Evolutionary conservation across 2,888 invertebrate species (phyloP).

Genomic region (Yponomeuta sedellus): DNA sequence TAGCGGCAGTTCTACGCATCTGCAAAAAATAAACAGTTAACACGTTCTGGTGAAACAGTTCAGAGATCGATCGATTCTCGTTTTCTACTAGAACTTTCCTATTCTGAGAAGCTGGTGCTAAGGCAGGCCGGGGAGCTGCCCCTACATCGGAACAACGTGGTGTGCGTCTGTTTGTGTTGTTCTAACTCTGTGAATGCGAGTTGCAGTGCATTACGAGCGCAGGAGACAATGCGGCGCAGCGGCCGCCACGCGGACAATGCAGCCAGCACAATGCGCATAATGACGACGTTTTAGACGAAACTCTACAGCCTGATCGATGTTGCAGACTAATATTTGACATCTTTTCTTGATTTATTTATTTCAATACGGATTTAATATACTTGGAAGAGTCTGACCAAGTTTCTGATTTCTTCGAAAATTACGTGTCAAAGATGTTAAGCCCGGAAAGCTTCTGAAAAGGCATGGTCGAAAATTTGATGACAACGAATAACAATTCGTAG

Average conservation of each 20-base stretch:
- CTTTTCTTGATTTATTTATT: no score
- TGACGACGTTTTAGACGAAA: not conserved
- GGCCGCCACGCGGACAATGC: not conserved
- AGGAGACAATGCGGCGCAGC: not conserved
- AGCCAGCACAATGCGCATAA: not conserved
- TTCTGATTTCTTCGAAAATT: no score
- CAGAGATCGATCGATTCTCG: not conserved
- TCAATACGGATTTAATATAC: no score
- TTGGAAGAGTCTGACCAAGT: no score
- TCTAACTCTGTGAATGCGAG: not conserved
- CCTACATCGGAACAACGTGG: not conserved
- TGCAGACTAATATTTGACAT: no score
- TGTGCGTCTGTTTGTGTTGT: not conserved
- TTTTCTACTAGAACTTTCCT: slow-evolving; percentile 26
- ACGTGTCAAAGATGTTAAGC: no score
- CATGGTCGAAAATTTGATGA: no score
- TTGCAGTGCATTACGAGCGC: not conserved
- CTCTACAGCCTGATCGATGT: not conserved
- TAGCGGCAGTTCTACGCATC: not conserved
- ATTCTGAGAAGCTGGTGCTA: slow-evolving; percentile 36
- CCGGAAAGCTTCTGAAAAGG: no score
- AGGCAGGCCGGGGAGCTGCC: not conserved
- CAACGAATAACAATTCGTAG: no score
- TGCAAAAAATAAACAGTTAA: not conserved
- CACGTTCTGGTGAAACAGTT: not conserved